A percentile compares a stretch with the other conserved stretches of the same genome.
phyloP scores from a whole-genome alignment of 2,888 invertebrate genomes.

The Hipparchia semele region DNA sequence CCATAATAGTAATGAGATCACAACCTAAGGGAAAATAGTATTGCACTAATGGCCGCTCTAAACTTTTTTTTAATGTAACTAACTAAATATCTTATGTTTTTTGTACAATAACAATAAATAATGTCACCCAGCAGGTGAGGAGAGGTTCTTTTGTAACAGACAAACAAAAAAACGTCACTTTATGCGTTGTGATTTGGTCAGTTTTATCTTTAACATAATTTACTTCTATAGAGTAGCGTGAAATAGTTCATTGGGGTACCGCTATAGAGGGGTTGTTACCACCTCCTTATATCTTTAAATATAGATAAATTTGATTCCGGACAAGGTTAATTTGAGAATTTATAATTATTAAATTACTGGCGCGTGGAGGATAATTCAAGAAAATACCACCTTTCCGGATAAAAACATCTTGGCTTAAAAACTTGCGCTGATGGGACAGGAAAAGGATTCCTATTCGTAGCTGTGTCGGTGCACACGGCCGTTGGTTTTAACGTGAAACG shows the following conservation, averaged over 20 bases:
- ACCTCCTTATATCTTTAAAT: neutral
- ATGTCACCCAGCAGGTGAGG: conserved; percentile 73
- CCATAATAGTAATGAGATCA: too few relatives aligned
- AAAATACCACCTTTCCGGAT: too few relatives aligned
- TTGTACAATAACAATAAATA: conserved; percentile 71
- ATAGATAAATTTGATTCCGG: too few relatives aligned
- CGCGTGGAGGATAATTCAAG: too few relatives aligned
- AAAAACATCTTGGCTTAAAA: too few relatives aligned
- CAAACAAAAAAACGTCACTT: conserved; percentile 61
- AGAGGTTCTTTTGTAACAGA: conserved; percentile 57
- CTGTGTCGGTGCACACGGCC: too few relatives aligned
- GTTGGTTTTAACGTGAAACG: too few relatives aligned
- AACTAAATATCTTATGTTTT: conserved; percentile 14
- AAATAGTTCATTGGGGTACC: conserved; percentile 63
- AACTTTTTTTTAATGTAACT: neutral
- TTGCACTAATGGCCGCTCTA: neutral
- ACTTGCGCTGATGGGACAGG: too few relatives aligned
- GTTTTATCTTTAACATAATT: conserved; percentile 77
- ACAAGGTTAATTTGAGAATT: too few relatives aligned
- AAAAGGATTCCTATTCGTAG: too few relatives aligned
- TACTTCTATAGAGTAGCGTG: conserved; percentile 69
- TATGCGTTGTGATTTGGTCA: conserved; percentile 78
- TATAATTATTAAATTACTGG: too few relatives aligned
- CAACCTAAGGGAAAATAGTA: neutral
- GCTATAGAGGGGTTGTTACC: conserved; percentile 53